Percentiles rank a stretch among this genome's conserved stretches.
These are phyloP conservation scores for Bathynomus jamesi DNA, from an alignment of 1,140 invertebrate genomes.

Conservation along the genomic window DNA sequence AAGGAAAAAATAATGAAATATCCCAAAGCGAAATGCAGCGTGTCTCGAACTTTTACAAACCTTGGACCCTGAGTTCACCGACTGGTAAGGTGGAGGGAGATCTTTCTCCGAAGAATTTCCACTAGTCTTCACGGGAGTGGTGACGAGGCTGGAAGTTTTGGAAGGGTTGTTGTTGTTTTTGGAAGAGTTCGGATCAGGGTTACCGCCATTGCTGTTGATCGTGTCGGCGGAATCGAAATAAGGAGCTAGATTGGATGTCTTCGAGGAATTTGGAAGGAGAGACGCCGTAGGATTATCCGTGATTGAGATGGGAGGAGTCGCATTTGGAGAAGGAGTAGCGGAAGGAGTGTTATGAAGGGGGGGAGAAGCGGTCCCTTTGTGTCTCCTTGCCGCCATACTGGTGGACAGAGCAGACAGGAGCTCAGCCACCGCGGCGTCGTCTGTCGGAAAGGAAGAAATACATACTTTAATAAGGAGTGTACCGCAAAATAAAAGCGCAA, in stretches of 20 bases:
- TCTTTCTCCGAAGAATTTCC: background rate
- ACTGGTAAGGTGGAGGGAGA: background rate
- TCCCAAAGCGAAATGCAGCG: no score
- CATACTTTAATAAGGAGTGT: no score
- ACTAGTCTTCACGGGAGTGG: background rate
- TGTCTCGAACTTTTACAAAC: no score
- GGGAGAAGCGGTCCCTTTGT: background rate
- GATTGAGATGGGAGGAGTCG: background rate
- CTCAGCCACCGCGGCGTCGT: background rate
- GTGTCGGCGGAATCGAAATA: background rate
- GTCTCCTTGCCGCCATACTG: background rate
- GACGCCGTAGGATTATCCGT: background rate
- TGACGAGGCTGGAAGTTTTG: background rate
- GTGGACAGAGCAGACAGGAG: background rate
- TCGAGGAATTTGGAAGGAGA: background rate
- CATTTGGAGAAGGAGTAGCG: background rate
- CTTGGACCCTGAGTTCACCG: background rate
- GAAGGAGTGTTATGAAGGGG: background rate
- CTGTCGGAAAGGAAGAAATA: no score
- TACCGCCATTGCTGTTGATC: background rate
- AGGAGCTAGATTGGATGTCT: background rate
- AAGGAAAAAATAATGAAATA: no score
- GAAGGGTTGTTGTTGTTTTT: background rate
- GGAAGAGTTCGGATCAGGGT: background rate
- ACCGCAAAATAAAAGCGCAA: no score